Evolutionary conservation across 2,113 vertebrate genomes (phyloP).

Genomic region (Aix galericulata): DNA sequence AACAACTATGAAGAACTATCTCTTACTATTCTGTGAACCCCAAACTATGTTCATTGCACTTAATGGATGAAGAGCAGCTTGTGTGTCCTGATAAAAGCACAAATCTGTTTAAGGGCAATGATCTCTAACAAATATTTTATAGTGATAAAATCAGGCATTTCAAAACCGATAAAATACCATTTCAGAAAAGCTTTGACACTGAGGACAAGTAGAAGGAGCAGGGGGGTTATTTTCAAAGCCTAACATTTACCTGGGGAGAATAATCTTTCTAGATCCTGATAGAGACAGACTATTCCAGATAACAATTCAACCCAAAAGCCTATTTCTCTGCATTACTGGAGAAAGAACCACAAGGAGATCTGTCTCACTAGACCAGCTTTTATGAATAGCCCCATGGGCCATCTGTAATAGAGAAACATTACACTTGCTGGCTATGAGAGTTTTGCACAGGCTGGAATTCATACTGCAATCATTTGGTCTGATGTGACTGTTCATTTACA

Average conservation of each 20-base stretch:
- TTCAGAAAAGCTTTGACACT: background rate
- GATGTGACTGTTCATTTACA: constrained; percentile 36
- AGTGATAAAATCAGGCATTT: background rate
- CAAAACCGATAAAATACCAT: background rate
- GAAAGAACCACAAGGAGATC: background rate
- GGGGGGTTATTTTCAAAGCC: background rate
- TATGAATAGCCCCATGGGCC: background rate
- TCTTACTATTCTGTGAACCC: background rate
- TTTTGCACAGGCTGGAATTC: background rate
- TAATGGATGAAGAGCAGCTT: background rate
- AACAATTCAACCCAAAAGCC: background rate
- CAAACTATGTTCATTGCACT: background rate
- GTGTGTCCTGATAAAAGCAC: background rate
- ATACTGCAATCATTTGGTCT: background rate
- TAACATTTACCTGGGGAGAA: background rate
- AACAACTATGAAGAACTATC: background rate
- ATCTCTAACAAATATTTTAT: background rate
- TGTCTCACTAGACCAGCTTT: background rate
- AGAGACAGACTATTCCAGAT: background rate
- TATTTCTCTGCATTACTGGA: background rate
- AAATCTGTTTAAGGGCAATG: background rate
- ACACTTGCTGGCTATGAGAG: background rate
- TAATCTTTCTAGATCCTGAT: background rate
- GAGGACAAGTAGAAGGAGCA: background rate
- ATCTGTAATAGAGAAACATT: background rate